Evolutionary conservation across 2,113 vertebrate genomes (phyloP), one percentile per base, ranked within the genome.

Genomic region (Atractosteus spatula): DNA sequence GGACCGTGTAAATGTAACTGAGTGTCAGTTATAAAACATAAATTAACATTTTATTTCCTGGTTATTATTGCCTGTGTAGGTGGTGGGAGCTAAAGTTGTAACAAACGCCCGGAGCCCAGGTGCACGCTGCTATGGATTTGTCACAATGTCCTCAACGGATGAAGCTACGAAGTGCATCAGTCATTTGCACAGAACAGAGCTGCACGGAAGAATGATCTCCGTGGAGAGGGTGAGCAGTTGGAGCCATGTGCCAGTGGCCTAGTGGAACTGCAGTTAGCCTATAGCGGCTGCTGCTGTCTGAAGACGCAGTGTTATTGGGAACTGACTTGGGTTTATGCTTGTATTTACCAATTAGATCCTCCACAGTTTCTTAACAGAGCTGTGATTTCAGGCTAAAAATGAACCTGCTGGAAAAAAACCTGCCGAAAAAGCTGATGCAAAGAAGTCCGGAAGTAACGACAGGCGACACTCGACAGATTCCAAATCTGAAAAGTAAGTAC

Each of bases 141-240:
- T 99, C 69, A 99, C 97, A 0, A 99, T 99, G 97, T 94, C 94
- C 0, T 92, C 95, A 0, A 88, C 93, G 0, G 97, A 98, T 2
- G 97, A 99, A 79, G 96, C 97, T 12, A 96, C 96, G 29, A 95
- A 93, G 66, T 99, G 97, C 4, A 97, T 99, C 74, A 91, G 79
- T 74, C 95, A 99, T 47, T 93, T 98, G 4, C 96, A 99, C 86
- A 89, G 97, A 61, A 99, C 97, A 0, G 97, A 99, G 76, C 89
- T 99, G 71, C 97, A 99, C 1, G 97, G 97, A 6, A 92, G 91
- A 76, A 98, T 99, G 97, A 97, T 99, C 84, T 99, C 97, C 14
- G 96, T 99, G 66, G 97, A 99, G 81, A 92, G 90, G 87, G 97
- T 96, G 55, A 84, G 17, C 17, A 29, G 17, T 29, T 29, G 1